Percentiles rank a stretch among this genome's conserved stretches.
These are phyloP conservation scores for Stenichneumon culpator DNA, from an alignment of 2,888 invertebrate species.

Conservation along the genomic window DNA sequence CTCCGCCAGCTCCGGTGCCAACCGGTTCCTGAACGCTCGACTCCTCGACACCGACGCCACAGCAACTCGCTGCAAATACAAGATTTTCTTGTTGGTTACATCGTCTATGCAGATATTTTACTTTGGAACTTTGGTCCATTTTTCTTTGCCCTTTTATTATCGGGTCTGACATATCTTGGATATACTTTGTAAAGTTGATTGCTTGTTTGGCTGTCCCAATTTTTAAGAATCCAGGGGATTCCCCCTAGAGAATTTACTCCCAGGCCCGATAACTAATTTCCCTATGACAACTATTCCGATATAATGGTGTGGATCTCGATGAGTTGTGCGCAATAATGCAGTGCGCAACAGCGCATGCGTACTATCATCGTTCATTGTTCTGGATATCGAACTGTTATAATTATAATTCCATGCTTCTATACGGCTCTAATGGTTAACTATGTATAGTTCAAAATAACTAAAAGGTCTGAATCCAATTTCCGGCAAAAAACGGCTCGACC, in stretches of 20 bases:
- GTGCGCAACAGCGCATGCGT: not conserved
- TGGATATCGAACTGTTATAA: not conserved
- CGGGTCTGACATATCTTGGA: too few species aligned
- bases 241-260: too few species aligned
- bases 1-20: constrained; percentile 75
- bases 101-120: constrained; percentile 45
- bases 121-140: not conserved
- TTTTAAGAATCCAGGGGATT: too few species aligned
- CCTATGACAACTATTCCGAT: too few species aligned
- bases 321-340: too few species aligned
- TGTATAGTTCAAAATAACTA: not conserved
- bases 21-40: constrained; percentile 80
- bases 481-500: not conserved
- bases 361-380: not conserved
- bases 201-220: too few species aligned
- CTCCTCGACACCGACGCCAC: constrained; percentile 82
- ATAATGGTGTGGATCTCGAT: too few species aligned
- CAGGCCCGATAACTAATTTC: too few species aligned
- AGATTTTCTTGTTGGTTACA: constrained; percentile 32
- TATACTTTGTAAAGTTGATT: too few species aligned
- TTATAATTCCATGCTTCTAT: not conserved
- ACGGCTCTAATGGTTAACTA: not conserved
- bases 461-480: not conserved
- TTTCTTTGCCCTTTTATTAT: not conserved
- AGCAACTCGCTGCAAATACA: constrained; percentile 81